Evolutionary conservation across 2,888 invertebrate species (phyloP).

Genomic region (Harpalus rubripes): DNA sequence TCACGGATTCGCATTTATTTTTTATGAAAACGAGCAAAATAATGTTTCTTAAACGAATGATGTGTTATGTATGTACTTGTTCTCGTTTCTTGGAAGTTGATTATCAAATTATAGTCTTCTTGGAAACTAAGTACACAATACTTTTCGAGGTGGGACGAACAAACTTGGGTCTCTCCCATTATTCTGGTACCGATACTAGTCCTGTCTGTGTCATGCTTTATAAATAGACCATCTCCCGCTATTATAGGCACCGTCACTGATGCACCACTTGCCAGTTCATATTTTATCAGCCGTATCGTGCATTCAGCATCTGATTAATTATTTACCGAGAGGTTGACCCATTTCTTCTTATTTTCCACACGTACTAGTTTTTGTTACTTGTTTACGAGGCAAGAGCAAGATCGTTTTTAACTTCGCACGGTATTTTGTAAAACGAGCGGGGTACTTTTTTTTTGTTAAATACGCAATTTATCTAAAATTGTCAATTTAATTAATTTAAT

Average conservation of each 20-base stretch:
- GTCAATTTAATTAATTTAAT: background rate
- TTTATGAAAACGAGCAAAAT: no score
- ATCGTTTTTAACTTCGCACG: conserved; percentile 33
- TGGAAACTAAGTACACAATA: background rate
- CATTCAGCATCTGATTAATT: conserved; percentile 44
- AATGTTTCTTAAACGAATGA: no score
- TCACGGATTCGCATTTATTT: no score
- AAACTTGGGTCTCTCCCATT: background rate
- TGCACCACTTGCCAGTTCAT: conserved; percentile 44
- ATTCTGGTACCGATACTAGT: background rate
- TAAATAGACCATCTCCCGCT: conserved; percentile 48
- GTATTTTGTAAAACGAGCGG: conserved; percentile 18
- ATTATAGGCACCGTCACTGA: conserved; percentile 4
- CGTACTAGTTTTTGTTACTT: conserved; percentile 35
- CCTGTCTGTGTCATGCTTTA: conserved; percentile 43
- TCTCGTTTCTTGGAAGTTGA: background rate
- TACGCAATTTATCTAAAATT: conserved; percentile 21
- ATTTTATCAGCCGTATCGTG: conserved; percentile 45
- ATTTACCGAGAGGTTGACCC: conserved; percentile 39
- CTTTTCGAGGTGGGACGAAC: background rate
- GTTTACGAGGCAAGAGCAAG: conserved; percentile 42
- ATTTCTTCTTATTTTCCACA: conserved; percentile 38
- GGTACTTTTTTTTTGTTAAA: background rate
- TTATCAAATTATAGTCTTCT: background rate
- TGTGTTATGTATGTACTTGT: no score